Percentiles rank a stretch among this genome's conserved stretches.
Evolutionary conservation across 2,888 invertebrate genomes (phyloP).

Genomic region (Rhopalosiphum nymphaeae): DNA sequence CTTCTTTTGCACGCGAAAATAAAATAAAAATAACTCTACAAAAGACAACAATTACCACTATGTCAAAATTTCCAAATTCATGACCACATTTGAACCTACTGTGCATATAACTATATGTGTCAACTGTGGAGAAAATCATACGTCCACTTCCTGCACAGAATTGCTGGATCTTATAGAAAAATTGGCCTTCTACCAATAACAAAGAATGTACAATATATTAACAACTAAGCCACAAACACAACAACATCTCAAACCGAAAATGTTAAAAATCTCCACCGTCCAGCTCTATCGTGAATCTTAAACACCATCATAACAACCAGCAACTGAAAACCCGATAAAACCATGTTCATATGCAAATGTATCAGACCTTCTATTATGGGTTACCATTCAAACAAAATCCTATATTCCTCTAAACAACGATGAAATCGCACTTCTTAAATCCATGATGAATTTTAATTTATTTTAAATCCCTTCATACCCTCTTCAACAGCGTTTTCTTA

Average conservation of each 20-base stretch:
- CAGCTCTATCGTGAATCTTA: background rate
- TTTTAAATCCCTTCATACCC: too few relatives aligned
- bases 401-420: too few relatives aligned
- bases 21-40: too few relatives aligned
- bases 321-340: background rate
- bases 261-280: background rate
- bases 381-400: too few relatives aligned
- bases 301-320: background rate
- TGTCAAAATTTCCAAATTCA: background rate
- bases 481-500: too few relatives aligned
- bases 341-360: too few relatives aligned
- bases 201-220: background rate
- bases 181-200: background rate
- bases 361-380: too few relatives aligned
- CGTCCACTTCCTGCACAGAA: background rate
- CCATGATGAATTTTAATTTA: too few relatives aligned
- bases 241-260: background rate
- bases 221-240: background rate
- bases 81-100: background rate
- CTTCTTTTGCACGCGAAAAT: too few relatives aligned
- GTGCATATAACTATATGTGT: background rate
- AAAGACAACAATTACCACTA: too few relatives aligned
- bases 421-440: too few relatives aligned
- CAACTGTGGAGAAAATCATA: background rate
- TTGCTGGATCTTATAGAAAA: background rate